Conservation (phyloP, 2,888 invertebrate species). For the Sinotaia quadrata region DNA sequence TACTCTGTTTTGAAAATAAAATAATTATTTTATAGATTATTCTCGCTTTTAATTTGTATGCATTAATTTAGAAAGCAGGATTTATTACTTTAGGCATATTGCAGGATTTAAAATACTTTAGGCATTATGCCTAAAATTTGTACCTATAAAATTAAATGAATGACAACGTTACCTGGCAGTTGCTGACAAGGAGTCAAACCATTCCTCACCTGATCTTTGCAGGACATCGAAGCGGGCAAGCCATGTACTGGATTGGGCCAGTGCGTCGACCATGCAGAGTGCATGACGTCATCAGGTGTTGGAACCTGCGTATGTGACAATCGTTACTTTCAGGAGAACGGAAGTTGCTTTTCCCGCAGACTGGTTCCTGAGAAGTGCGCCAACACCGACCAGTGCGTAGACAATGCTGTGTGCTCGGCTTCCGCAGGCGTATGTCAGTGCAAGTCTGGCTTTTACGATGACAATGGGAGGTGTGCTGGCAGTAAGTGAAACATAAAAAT, state of each 20-base stretch:
- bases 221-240: conserved; percentile 29
- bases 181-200: too few relatives aligned
- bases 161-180: too few relatives aligned
- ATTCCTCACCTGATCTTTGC: too few relatives aligned
- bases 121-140: too few relatives aligned
- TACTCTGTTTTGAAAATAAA: too few relatives aligned
- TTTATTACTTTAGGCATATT: too few relatives aligned
- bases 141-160: too few relatives aligned
- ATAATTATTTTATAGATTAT: too few relatives aligned
- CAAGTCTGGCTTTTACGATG: conserved; percentile 21
- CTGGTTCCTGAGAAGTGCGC: conserved; percentile 14
- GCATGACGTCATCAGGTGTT: neutral
- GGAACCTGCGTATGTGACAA: conserved; percentile 29
- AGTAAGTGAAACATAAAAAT: conserved; percentile 9
- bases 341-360: conserved; percentile 22
- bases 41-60: too few relatives aligned
- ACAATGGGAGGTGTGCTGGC: conserved; percentile 26
- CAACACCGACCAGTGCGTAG: conserved; percentile 26
- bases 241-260: conserved; percentile 30
- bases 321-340: conserved; percentile 21
- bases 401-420: conserved; percentile 28
- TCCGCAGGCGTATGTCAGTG: conserved; percentile 22
- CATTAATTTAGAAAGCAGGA: too few relatives aligned
- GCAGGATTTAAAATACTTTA: too few relatives aligned
- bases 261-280: conserved; percentile 27